Conservation (phyloP, 2,113 vertebrate species). For the Erpornis zantholeuca region DNA sequence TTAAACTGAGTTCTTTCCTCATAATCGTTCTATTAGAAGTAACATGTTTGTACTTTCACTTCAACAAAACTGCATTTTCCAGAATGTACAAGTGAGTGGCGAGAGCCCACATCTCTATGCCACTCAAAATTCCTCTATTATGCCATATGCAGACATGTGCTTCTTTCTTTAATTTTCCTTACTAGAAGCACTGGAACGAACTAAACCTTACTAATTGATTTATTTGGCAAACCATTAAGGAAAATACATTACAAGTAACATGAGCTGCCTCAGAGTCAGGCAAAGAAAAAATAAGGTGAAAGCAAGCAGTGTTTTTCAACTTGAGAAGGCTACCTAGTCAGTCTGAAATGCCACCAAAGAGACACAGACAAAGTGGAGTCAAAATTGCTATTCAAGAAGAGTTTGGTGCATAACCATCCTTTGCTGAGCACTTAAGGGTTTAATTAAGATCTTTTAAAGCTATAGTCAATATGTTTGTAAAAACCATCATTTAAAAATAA, state of each 20-base stretch:
- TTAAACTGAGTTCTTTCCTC: background rate
- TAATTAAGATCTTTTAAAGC: background rate
- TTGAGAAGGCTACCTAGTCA: background rate
- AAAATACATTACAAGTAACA: background rate
- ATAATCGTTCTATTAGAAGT: background rate
- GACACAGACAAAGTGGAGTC: background rate
- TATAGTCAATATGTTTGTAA: background rate
- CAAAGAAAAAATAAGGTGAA: background rate
- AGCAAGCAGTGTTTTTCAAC: background rate
- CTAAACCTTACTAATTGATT: background rate
- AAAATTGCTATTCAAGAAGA: background rate
- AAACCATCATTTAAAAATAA: background rate
- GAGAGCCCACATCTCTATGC: background rate
- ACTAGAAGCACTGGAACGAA: background rate
- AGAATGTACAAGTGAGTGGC: background rate
- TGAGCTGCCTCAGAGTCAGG: background rate
- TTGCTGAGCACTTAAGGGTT: accelerated
- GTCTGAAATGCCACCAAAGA: background rate
- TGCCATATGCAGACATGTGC: background rate
- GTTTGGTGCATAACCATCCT: background rate
- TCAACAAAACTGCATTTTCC: background rate
- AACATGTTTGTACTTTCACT: background rate
- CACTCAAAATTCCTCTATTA: background rate
- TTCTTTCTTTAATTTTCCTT: background rate
- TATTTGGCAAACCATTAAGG: background rate